These are phyloP conservation scores for Maconellicoccus hirsutus DNA, from an alignment of 1,140 invertebrate genomes.

Conservation along the genomic window DNA sequence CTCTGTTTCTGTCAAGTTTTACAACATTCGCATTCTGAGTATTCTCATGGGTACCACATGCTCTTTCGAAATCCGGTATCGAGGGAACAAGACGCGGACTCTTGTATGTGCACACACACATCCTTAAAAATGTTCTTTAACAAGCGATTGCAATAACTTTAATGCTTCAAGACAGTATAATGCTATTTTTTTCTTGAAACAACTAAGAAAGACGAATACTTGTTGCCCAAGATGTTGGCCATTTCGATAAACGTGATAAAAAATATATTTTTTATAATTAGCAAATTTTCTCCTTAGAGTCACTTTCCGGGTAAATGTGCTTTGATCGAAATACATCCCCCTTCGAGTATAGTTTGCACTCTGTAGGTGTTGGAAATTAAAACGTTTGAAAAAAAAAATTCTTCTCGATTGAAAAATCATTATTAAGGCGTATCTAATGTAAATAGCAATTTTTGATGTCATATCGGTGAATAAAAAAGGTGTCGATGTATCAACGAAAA, in stretches of 20 bases:
- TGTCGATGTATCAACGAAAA: not conserved
- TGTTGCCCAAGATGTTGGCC: not conserved
- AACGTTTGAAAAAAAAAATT: not conserved
- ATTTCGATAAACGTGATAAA: not conserved
- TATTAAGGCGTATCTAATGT: not conserved
- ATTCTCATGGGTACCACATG: conserved; percentile 3
- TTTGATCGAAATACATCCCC: no score
- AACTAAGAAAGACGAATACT: not conserved
- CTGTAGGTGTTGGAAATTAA: no score
- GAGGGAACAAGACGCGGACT: not conserved
- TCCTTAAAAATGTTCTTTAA: conserved; percentile 3
- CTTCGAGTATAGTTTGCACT: no score
- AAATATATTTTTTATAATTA: not conserved
- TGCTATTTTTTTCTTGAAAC: not conserved
- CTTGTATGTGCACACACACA: not conserved
- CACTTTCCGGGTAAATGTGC: not conserved
- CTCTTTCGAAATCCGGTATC: not conserved
- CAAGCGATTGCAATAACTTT: not conserved
- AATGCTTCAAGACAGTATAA: not conserved
- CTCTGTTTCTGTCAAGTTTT: conserved; percentile 8
- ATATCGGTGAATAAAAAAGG: not conserved
- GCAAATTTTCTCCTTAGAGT: not conserved
- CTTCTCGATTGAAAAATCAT: no score
- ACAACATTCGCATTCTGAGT: conserved; percentile 3
- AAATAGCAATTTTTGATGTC: not conserved